Conservation (phyloP, 2,797 vertebrate genomes). For the Botia almorhae region DNA sequence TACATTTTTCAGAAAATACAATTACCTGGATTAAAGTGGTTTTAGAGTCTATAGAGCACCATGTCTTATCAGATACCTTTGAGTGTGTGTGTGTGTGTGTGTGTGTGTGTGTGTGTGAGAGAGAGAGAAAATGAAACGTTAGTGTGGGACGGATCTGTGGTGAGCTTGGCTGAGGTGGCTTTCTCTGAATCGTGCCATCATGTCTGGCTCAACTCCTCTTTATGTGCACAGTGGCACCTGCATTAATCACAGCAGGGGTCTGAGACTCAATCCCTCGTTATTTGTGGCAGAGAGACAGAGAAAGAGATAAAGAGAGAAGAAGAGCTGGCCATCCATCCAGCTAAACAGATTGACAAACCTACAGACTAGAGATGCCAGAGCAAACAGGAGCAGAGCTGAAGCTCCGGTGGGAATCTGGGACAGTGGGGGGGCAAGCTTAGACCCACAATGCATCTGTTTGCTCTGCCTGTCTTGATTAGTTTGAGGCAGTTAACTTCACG, state of each 20-base stretch:
- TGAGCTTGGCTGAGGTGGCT: constrained; percentile 33
- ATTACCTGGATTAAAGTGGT: background rate
- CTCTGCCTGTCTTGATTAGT: constrained; percentile 57
- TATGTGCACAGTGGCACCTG: constrained; percentile 39
- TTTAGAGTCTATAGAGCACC: background rate
- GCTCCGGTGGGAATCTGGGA: constrained; percentile 46
- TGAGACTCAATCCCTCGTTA: constrained; percentile 29
- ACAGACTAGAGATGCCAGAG: constrained; percentile 36
- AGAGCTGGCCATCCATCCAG: constrained; percentile 14
- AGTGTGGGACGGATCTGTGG: constrained; percentile 7
- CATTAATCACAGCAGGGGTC: constrained; percentile 51
- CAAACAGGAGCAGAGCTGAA: constrained; percentile 16
- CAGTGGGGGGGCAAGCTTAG: constrained; percentile 17
- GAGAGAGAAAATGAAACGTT: background rate
- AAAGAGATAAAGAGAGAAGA: constrained; percentile 21
- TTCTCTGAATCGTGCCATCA: constrained; percentile 10
- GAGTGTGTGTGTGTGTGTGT: background rate
- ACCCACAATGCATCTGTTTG: constrained; percentile 60
- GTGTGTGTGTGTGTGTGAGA: constrained; percentile 19
- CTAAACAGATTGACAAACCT: constrained; percentile 39
- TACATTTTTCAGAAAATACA: background rate
- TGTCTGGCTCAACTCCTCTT: constrained; percentile 24
- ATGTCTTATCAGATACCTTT: background rate
- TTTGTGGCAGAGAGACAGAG: constrained; percentile 13
- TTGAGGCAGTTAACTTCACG: constrained; percentile 53